These are phyloP conservation scores for Leiothrix lutea DNA, from an alignment of 2,113 vertebrate species.

Conservation along the genomic window DNA sequence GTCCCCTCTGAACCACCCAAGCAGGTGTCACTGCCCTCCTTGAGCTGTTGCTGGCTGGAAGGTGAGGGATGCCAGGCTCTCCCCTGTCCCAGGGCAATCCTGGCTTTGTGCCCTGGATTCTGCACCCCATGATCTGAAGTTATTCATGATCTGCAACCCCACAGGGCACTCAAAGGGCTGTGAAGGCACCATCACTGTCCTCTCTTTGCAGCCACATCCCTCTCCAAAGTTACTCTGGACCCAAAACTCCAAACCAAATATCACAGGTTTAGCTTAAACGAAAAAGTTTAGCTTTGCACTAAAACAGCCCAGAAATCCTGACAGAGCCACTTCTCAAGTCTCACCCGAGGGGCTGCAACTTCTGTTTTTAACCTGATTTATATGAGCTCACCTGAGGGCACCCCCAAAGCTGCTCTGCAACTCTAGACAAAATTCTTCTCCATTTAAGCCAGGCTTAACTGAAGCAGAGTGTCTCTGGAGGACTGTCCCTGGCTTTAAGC, in stretches of 20 bases:
- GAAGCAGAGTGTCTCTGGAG: accelerated
- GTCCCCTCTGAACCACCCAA: accelerated
- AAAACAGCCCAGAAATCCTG: background rate
- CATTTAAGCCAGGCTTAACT: background rate
- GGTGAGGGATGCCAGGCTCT: accelerated
- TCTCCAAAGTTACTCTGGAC: background rate
- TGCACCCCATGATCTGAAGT: accelerated
- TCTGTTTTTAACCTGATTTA: too few species aligned
- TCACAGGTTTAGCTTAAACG: background rate
- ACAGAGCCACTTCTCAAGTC: background rate
- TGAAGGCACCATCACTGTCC: accelerated
- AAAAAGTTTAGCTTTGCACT: background rate
- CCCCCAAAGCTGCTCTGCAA: background rate
- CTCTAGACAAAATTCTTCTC: background rate
- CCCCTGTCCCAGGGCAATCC: background rate
- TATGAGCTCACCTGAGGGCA: background rate
- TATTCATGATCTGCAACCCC: accelerated
- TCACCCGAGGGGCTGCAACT: accelerated
- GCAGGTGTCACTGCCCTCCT: accelerated
- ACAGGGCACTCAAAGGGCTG: background rate
- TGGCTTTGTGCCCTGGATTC: background rate
- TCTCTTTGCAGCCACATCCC: background rate
- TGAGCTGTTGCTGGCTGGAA: background rate
- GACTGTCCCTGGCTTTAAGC: background rate
- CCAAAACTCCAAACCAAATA: background rate